Conservation (phyloP, 2,797 vertebrate genomes). For the Taeniopygia guttata region DNA sequence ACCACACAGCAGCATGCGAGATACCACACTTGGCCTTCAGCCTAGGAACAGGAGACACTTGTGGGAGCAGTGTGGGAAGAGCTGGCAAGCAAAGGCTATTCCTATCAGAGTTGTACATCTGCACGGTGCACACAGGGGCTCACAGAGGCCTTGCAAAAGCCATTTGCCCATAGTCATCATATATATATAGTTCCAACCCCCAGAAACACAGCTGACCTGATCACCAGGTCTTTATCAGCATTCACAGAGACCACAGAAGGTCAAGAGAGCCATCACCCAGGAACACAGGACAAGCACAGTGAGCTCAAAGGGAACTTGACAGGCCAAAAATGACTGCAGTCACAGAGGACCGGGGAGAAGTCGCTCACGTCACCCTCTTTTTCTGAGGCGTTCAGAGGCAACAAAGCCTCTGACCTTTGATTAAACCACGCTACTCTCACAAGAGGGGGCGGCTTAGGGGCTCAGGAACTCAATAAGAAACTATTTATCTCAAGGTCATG, state of each 20-base stretch:
- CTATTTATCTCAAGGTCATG: conserved; percentile 47
- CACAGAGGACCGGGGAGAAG: not conserved
- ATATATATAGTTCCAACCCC: not conserved
- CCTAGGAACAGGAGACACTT: not conserved
- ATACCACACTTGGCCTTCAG: not conserved
- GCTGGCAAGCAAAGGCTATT: not conserved
- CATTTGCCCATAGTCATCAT: not conserved
- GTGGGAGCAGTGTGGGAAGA: not conserved
- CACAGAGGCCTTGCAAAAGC: not conserved
- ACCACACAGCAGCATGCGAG: not conserved
- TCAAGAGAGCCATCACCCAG: conserved; percentile 44
- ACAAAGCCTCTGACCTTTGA: conserved; percentile 56
- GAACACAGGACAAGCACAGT: not conserved
- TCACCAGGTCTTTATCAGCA: not conserved
- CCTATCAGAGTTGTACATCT: not conserved
- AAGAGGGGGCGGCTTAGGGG: not conserved
- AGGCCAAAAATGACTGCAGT: conserved; percentile 31
- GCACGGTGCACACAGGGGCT: not conserved
- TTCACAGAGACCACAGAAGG: conserved; percentile 26
- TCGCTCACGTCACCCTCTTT: not conserved
- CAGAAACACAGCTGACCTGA: not conserved
- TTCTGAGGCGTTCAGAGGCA: not conserved
- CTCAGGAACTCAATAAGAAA: conserved; percentile 15
- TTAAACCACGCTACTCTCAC: not conserved
- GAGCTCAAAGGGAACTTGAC: not conserved